Conservation (phyloP, 2,113 vertebrate genomes). For the Apaloderma vittatum region DNA sequence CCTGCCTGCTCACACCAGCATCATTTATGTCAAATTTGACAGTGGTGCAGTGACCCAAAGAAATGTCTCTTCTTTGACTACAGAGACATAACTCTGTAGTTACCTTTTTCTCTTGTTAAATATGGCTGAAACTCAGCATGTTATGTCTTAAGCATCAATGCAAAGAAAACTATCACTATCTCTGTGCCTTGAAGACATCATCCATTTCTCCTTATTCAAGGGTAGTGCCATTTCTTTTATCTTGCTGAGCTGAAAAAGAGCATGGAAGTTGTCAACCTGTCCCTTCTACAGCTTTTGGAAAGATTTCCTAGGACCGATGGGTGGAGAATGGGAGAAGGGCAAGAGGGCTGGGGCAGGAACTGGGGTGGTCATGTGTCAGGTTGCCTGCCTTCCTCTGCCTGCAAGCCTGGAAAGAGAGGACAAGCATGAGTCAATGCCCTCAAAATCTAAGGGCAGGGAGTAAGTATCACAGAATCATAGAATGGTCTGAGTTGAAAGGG, state of each 20-base stretch:
- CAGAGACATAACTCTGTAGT: neutral
- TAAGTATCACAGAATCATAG: too few relatives aligned
- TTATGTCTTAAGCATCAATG: neutral
- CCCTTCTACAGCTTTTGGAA: neutral
- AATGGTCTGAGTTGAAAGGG: too few relatives aligned
- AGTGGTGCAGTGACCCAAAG: neutral
- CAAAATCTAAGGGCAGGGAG: neutral
- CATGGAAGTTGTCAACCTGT: neutral
- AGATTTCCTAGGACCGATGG: neutral
- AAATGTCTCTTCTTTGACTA: neutral
- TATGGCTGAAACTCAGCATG: neutral
- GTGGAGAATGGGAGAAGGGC: neutral
- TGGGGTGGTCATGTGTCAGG: fast-evolving
- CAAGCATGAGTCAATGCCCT: neutral
- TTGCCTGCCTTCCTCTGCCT: neutral
- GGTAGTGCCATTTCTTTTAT: neutral
- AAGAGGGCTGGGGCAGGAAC: fast-evolving
- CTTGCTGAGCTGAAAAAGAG: neutral
- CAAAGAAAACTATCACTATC: neutral
- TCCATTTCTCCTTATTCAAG: neutral
- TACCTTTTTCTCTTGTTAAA: neutral
- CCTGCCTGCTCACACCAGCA: fast-evolving
- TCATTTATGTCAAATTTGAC: neutral
- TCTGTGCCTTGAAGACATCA: neutral
- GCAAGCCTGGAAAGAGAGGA: fast-evolving